A percentile compares a stretch with the other conserved stretches of the same genome.
Evolutionary conservation across 2,797 vertebrate genomes (phyloP).

Genomic region (Emys orbicularis): DNA sequence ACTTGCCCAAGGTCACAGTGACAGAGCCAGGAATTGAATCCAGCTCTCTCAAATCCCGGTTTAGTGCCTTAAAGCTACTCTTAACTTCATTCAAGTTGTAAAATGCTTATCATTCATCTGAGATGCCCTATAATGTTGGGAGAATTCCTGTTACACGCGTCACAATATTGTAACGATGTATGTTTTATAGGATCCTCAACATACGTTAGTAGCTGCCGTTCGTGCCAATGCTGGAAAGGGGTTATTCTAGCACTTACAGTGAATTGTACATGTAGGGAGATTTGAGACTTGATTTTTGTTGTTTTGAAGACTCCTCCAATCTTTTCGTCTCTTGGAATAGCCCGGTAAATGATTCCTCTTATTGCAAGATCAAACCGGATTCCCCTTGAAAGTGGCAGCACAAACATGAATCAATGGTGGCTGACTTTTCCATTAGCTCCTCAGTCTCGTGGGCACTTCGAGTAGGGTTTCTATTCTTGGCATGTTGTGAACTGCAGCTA

Average conservation of each 20-base stretch:
- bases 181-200: too few species aligned
- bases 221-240: background rate
- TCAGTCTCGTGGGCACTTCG: background rate
- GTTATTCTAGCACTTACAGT: background rate
- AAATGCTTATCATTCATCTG: too few species aligned
- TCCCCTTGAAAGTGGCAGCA: background rate
- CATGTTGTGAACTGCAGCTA: background rate
- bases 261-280: background rate
- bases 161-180: too few species aligned
- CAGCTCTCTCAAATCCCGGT: background rate
- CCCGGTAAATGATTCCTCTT: background rate
- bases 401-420: background rate
- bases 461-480: background rate
- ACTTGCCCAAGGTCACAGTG: background rate
- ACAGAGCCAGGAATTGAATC: background rate
- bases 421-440: too few species aligned
- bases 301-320: background rate
- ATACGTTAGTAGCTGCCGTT: background rate
- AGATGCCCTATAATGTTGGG: background rate
- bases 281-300: background rate
- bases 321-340: background rate
- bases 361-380: background rate
- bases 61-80: background rate
- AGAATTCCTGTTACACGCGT: background rate
- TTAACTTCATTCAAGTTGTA: background rate